These are phyloP conservation scores for Coelinius sp. DNA, from an alignment of 2,888 invertebrate species.

Conservation along the genomic window DNA sequence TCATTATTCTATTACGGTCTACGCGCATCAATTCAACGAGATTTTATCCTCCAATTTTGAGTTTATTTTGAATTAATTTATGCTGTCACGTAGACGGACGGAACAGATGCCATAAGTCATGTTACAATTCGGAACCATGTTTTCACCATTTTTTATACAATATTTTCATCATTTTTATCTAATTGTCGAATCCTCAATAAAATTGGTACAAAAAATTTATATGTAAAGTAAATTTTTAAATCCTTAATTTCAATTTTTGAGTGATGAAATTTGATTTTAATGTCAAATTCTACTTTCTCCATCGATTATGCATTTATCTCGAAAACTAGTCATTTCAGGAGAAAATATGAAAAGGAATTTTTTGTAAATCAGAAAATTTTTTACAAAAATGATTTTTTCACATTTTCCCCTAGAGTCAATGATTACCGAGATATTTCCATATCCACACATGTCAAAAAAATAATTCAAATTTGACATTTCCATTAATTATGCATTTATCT, in stretches of 20 bases:
- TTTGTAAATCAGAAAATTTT: too few relatives aligned
- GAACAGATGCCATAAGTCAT: slow-evolving; percentile 50
- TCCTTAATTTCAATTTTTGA: not conserved
- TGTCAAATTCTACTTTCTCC: not conserved
- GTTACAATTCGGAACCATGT: slow-evolving; percentile 11
- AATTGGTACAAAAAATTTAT: not conserved
- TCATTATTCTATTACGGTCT: slow-evolving; percentile 30
- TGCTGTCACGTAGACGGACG: slow-evolving; percentile 53
- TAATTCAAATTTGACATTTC: too few relatives aligned
- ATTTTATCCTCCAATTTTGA: slow-evolving; percentile 4
- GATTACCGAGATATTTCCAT: too few relatives aligned
- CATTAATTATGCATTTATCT: too few relatives aligned
- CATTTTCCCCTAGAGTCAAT: too few relatives aligned
- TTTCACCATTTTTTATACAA: slow-evolving; percentile 34
- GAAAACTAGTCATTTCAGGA: not conserved
- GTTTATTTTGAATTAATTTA: slow-evolving; percentile 16
- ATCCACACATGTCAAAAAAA: too few relatives aligned
- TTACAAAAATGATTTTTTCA: too few relatives aligned
- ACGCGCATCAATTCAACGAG: slow-evolving; percentile 9
- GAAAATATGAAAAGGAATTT: too few relatives aligned
- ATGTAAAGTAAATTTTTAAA: not conserved
- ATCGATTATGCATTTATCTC: not conserved
- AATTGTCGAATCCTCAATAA: not conserved
- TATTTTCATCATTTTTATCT: slow-evolving; percentile 23
- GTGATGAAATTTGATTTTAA: not conserved